Evolutionary conservation across 2,797 vertebrate genomes (phyloP), one percentile per base, ranked within the genome.

Genomic region (Tinamus major): DNA sequence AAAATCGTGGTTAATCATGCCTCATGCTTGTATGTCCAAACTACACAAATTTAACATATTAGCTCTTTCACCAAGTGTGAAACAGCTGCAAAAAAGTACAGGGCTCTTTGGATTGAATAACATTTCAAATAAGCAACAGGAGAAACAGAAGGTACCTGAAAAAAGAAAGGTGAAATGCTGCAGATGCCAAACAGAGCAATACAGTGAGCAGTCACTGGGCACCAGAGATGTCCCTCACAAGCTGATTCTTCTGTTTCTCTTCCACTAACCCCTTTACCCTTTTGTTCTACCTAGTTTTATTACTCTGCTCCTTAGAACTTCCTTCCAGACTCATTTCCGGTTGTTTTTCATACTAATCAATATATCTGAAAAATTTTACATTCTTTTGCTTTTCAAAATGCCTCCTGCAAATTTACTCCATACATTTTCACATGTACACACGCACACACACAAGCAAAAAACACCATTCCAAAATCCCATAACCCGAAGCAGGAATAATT

Each of bases 401-500:
- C 80, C 21, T 71, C 63, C 37, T 89, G 41, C 13, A 69, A 70
- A 85, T 91, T 87, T 89, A 26, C 31, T 91, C 83, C 69, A 56
- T n/a, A 33, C 18, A 31, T 75, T 90, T 85, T 61, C 51, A 89
- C 46, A 48, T 6, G 48, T 9, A 48, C 21, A 48, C 48, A 48
- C 5, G 12, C 48, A 46, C 20, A 23, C 48, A 48, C 16, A 42
- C 16, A 42, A 42, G 42, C 16, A 17, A 48, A 48, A 48, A 24
- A 48, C 12, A 48, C 21, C 48, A 17, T 55, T 31, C 29, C 53
- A 79, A 79, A 23, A 7, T 1, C 27, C 23, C 23, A 17, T 35
- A 76, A 87, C 27, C 35, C 37, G 13, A 89, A 82, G 69, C 64
- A 78, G 63, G 44, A 79, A 79, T 70, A 63, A 74, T 89, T 94